Conservation (phyloP, 1,140 invertebrate genomes). For the Drosophila ananassae region DNA sequence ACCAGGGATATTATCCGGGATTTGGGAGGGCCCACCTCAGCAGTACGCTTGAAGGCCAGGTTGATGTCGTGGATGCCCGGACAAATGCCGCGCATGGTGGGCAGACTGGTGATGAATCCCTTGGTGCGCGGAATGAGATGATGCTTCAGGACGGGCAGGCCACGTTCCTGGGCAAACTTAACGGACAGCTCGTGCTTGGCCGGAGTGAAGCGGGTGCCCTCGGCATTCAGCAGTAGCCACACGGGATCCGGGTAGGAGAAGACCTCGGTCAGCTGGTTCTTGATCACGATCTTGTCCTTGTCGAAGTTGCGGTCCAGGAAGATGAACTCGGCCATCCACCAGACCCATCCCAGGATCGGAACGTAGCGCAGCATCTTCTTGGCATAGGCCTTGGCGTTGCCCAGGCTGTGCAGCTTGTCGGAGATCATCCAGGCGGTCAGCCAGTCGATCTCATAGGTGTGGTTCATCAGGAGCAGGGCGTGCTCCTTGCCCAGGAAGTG, state of each 20-base stretch:
- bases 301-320: slow-evolving; percentile 96
- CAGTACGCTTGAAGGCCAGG: slow-evolving; percentile 89
- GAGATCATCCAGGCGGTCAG: slow-evolving; percentile 93
- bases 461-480: slow-evolving; percentile 96
- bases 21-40: slow-evolving; percentile 48
- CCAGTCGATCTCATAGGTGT: slow-evolving; percentile 98
- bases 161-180: slow-evolving; percentile 94
- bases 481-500: slow-evolving; percentile 94
- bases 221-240: slow-evolving; percentile 95
- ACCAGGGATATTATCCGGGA: slow-evolving; percentile 48
- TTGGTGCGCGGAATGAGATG: slow-evolving; percentile 96
- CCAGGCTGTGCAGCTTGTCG: slow-evolving; percentile 90
- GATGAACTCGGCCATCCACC: slow-evolving; percentile 96
- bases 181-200: slow-evolving; percentile 94
- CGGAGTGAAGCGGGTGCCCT: slow-evolving; percentile 96
- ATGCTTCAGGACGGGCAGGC: slow-evolving; percentile 93
- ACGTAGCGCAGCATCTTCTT: slow-evolving; percentile 96
- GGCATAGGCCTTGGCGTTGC: slow-evolving; percentile 96
- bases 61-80: slow-evolving; percentile 93
- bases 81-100: slow-evolving; percentile 89
- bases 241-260: slow-evolving; percentile 94
- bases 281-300: slow-evolving; percentile 93
- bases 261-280: slow-evolving; percentile 91
- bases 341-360: slow-evolving; percentile 96
- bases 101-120: slow-evolving; percentile 93